A percentile compares a stretch with the other conserved stretches of the same genome.
phyloP scores from a whole-genome alignment of 1,140 invertebrate genomes.

The Eufriesea mexicana region DNA sequence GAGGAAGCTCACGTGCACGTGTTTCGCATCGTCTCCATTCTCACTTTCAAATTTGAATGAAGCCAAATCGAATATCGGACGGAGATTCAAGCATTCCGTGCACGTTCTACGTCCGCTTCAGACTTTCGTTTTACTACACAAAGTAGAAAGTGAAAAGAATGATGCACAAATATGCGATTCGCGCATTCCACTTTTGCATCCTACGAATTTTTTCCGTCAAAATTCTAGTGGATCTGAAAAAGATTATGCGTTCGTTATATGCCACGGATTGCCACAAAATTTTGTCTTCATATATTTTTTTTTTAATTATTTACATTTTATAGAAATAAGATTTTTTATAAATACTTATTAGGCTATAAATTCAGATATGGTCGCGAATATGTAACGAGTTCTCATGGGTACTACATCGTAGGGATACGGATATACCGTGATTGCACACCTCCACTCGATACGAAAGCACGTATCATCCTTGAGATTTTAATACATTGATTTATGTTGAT shows the following conservation, averaged over 20 bases:
- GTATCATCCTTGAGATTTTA: neutral
- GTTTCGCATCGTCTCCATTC: conserved; percentile 4
- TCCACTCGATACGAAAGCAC: neutral
- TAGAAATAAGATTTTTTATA: neutral
- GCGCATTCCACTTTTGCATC: neutral
- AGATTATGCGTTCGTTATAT: neutral
- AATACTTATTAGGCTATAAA: neutral
- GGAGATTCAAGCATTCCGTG: conserved; percentile 1
- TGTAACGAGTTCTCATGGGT: neutral
- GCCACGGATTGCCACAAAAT: neutral
- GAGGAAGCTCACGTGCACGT: neutral
- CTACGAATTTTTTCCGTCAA: no score
- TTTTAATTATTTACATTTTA: neutral
- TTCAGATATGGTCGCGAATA: neutral
- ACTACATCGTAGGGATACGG: neutral
- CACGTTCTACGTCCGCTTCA: conserved; percentile 29
- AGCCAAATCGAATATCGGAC: conserved; percentile 9
- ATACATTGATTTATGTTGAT: neutral
- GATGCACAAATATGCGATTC: conserved; percentile 13
- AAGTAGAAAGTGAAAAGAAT: conserved; percentile 40
- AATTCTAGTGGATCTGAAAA: neutral
- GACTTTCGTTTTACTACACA: conserved; percentile 12
- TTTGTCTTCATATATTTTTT: neutral
- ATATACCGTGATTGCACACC: conserved; percentile 19
- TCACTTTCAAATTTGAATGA: conserved; percentile 44